Evolutionary conservation across 2,113 vertebrate genomes (phyloP), one percentile per base, ranked within the genome.

Genomic region (Pachyramphus minor): DNA sequence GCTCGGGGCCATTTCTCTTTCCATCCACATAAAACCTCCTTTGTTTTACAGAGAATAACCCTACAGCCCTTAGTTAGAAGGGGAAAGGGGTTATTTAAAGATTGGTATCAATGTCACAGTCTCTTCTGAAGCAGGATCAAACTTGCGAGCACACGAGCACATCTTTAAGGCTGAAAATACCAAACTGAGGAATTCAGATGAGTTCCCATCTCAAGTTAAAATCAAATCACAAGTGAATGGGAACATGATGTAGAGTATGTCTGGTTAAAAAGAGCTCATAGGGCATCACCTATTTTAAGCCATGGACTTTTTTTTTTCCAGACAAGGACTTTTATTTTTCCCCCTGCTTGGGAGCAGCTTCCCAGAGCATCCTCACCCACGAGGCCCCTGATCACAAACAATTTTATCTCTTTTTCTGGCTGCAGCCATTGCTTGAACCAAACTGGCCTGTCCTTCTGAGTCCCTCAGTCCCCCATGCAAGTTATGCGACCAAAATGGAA

Each of bases 401-500:
- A 91, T 97, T 97, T 97, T 90, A 89, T 97, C 97, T 86, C 81
- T 86, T 97, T 96, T 95, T 87, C 93, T 88, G 90, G 69, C 94
- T 90, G 66, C 87, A 94, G 92, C 96, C 96, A 94, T 85, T 84
- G 95, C 49, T 78, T 18, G 78, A 97, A 96, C 96, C 95, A 93
- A 97, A 96, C 78, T 52, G 66, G 60, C 78, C 71, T 42, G 71
- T 85, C 96, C 93, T 96, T 97, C 92, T 5, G 6, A 91, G 86
- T 93, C 82, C 90, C 76, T 39, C 42, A 4, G 69, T 87, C 75
- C 85, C 90, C 77, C 53, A 62, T 3, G 0, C 20, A 94, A 95
- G 85, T 95, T 97, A 89, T n/a, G 49, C 89, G 96, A 97, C 95
- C 92, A 94, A 97, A 98, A 96, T 92, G 96, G 96, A 98, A 95